phyloP scores from a whole-genome alignment of 2,888 invertebrate species.

The Alloplasta piceator region DNA sequence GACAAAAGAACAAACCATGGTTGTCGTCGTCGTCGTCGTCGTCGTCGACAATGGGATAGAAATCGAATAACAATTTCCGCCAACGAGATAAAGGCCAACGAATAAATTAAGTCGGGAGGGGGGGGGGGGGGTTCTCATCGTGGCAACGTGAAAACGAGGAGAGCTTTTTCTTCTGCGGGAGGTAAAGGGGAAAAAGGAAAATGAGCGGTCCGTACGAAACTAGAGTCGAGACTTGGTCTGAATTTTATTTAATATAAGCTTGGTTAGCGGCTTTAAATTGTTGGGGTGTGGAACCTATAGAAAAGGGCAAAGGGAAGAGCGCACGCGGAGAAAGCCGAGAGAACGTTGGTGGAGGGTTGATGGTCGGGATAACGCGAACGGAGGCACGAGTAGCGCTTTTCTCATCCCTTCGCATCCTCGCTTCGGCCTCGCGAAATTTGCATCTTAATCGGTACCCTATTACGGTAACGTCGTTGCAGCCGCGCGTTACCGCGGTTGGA shows the following conservation, averaged over 20 bases:
- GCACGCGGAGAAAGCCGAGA: background rate
- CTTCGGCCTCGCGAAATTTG: constrained; percentile 76
- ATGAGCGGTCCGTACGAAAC: constrained; percentile 29
- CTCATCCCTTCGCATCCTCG: constrained; percentile 44
- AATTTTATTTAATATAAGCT: constrained; percentile 81
- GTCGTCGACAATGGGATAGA: constrained; percentile 34
- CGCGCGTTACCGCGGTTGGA: constrained; percentile 66
- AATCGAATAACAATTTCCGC: constrained; percentile 56
- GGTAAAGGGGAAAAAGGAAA: background rate
- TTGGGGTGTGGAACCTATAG: constrained; percentile 67
- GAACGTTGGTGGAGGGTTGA: background rate
- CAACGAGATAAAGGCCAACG: constrained; percentile 28
- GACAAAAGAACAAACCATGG: constrained; percentile 19
- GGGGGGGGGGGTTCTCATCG: constrained; percentile 33
- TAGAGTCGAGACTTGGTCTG: constrained; percentile 64
- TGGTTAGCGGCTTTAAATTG: constrained; percentile 81
- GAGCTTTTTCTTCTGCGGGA: constrained; percentile 24
- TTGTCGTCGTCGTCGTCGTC: too few relatives aligned
- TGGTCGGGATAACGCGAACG: constrained; percentile 12
- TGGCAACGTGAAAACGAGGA: constrained; percentile 76
- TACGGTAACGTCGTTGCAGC: constrained; percentile 79
- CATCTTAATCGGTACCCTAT: constrained; percentile 82
- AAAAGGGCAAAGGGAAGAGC: background rate
- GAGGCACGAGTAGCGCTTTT: constrained; percentile 43
- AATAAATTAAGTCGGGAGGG: constrained; percentile 36